A percentile compares a stretch with the other conserved stretches of the same genome.
Conservation (phyloP, 2,113 vertebrate genomes). For the Scytalopus superciliaris region DNA sequence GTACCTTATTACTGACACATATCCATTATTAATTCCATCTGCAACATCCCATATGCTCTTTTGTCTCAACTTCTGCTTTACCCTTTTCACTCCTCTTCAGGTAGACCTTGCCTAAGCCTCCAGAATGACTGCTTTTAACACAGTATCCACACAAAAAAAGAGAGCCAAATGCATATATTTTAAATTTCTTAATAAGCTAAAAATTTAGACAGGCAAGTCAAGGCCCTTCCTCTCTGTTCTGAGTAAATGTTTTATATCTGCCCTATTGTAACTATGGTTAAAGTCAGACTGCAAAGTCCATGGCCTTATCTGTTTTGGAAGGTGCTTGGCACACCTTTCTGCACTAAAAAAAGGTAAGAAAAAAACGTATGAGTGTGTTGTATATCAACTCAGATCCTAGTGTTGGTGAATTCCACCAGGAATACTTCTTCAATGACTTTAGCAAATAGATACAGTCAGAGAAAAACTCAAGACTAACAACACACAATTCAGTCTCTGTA, state of each 20-base stretch:
- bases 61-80: neutral
- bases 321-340: neutral
- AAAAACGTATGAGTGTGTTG: neutral
- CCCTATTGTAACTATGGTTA: neutral
- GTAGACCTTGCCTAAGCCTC: neutral
- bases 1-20: fast-evolving
- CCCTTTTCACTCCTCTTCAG: neutral
- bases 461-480: neutral
- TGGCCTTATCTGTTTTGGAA: neutral
- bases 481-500: neutral
- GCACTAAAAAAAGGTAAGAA: neutral
- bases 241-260: neutral
- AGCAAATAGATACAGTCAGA: neutral
- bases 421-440: neutral
- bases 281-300: neutral
- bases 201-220: neutral
- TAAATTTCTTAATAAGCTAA: neutral
- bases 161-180: neutral
- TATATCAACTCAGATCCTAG: neutral
- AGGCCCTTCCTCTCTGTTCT: neutral
- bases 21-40: neutral
- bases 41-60: neutral
- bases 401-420: neutral
- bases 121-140: neutral
- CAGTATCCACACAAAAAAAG: neutral